phyloP scores from a whole-genome alignment of 2,888 invertebrate species.

The Sesia apiformis region DNA sequence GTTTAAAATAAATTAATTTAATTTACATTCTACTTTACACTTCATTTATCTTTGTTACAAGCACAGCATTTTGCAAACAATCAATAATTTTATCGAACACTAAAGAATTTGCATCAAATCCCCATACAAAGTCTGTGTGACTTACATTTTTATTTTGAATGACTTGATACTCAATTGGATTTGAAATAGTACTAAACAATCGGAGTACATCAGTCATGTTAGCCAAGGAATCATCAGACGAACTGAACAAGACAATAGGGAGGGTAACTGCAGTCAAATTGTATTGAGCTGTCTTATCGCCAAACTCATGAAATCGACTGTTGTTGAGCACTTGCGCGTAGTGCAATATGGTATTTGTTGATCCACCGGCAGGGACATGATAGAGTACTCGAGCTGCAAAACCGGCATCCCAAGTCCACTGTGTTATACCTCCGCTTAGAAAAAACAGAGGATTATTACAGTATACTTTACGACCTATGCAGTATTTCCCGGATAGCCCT shows the following conservation, averaged over 20 bases:
- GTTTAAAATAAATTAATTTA: too few relatives aligned
- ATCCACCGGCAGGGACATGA: slow-evolving; percentile 47
- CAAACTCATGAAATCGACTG: slow-evolving; percentile 41
- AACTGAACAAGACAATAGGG: slow-evolving; percentile 26
- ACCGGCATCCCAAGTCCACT: slow-evolving; percentile 11
- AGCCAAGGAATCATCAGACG: slow-evolving; percentile 31
- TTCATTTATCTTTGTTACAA: neutral
- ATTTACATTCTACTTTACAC: too few relatives aligned
- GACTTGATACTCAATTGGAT: slow-evolving; percentile 19
- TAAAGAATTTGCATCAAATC: slow-evolving; percentile 21
- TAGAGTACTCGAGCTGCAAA: slow-evolving; percentile 33
- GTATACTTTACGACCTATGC: slow-evolving; percentile 27
- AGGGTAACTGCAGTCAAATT: slow-evolving; percentile 19
- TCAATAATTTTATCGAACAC: slow-evolving; percentile 36
- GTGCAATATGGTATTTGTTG: slow-evolving; percentile 44
- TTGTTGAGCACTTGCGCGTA: slow-evolving; percentile 37
- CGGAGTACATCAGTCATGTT: slow-evolving; percentile 19
- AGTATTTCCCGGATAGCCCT: slow-evolving; percentile 32
- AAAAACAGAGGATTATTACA: slow-evolving; percentile 49
- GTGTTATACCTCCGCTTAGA: slow-evolving; percentile 26
- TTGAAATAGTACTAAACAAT: slow-evolving; percentile 18
- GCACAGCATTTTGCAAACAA: slow-evolving; percentile 22
- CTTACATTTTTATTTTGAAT: slow-evolving; percentile 22
- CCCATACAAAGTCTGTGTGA: slow-evolving; percentile 37
- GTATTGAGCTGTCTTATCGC: slow-evolving; percentile 18